Conservation (phyloP, 2,797 vertebrate species). For the Pantherophis alleghaniensis region DNA sequence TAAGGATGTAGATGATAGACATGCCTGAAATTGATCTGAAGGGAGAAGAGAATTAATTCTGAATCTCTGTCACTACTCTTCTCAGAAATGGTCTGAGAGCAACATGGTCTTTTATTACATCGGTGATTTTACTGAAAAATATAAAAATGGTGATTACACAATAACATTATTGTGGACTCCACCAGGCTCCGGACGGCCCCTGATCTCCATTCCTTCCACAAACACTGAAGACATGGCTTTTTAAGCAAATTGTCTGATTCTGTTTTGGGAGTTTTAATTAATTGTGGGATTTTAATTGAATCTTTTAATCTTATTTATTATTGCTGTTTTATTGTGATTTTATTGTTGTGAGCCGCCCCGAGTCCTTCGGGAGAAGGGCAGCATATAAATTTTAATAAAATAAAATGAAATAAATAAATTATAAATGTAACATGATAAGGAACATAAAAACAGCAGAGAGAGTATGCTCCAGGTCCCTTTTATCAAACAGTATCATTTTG, state of each 20-base stretch:
- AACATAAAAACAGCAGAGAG: background rate
- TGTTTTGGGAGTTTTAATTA: too few relatives aligned
- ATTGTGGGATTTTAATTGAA: too few relatives aligned
- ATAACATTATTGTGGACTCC: background rate
- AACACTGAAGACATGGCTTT: too few relatives aligned
- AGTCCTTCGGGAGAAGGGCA: too few relatives aligned
- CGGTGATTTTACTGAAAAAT: background rate
- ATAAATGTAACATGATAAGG: background rate
- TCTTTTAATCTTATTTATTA: too few relatives aligned
- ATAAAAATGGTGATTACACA: background rate
- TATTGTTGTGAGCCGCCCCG: too few relatives aligned
- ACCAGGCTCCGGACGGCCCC: too few relatives aligned
- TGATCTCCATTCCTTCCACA: too few relatives aligned
- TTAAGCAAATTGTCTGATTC: too few relatives aligned
- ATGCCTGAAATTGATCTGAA: background rate
- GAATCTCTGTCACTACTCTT: background rate
- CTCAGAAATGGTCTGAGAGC: background rate
- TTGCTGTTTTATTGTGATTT: too few relatives aligned
- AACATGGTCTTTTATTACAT: background rate
- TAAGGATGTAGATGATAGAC: background rate
- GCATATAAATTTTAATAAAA: too few relatives aligned
- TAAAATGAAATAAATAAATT: too few relatives aligned
- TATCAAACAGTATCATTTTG: background rate
- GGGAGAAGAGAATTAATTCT: background rate
- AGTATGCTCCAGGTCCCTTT: background rate